Evolutionary conservation across 2,888 invertebrate genomes (phyloP), one percentile per base, ranked within the genome.

Genomic region (Oasisia sp.): DNA sequence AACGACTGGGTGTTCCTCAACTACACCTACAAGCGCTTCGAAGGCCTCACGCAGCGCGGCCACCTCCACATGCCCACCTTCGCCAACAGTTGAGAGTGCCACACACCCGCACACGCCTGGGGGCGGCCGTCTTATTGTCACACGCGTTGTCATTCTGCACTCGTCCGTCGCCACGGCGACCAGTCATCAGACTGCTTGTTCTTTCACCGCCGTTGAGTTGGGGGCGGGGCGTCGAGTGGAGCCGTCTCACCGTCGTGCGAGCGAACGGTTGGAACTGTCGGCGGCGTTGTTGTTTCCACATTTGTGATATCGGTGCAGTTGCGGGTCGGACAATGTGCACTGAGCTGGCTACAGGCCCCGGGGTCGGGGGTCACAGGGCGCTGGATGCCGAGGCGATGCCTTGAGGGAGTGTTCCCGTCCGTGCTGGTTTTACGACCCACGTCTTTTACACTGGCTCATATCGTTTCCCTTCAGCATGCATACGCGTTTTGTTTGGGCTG

Each of bases 1-100:
- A 99, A 99, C 97, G 99, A 99, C 97, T 99, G 99, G 99, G 99
- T 99, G 95, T 99, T 99, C 97, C 99, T 99, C 96, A 99, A 99
- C 97, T 99, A 99, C 97, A 99, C 99, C 93, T 99, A 99, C 97
- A 99, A 99, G 97, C 97, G 99, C 95, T 99, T 99, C 97, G 99
- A 99, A 97, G 99, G 99, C 50, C 97, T 99, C 94, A 99, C 99
- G 92, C 99, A 99, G 96, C 97, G 98, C 95, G 98, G 98, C 8
- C 93, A 89, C 32, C 45, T 93, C 32, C 93, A 74, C 74, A 74
- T 74, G 74, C 74, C 74, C 27, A 74, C 74, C 27, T 74, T 74
- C 27, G 74, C 74, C n/a, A 74, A 74, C 3, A 74, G 74, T 27
- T 74, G 74, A 74, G n/a, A 74, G 74, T 74, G 74, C 74, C 74